Evolutionary conservation across 2,888 invertebrate genomes (phyloP), one percentile per base, ranked within the genome.

Genomic region (Pelosia muscerda): DNA sequence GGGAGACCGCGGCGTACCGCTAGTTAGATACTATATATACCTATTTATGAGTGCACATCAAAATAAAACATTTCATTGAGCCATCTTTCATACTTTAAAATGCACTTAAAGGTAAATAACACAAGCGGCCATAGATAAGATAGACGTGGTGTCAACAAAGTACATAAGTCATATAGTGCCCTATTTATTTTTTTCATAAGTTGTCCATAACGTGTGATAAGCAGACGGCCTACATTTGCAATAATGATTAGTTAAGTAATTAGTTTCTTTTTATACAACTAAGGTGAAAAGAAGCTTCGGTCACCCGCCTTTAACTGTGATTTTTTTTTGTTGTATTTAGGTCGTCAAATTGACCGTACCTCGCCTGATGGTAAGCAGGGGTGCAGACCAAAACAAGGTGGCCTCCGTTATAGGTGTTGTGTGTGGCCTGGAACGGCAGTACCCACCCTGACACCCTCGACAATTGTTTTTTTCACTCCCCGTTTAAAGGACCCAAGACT

Each of bases 121-220:
- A 68, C 60, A 64, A 23, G 78, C 60, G 71, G 65, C 67, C 58
- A 70, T 23, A 66, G 81, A 78, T 78, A 81, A 77, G 65, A 69
- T 69, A 65, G 56, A 62, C 15, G 49, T 60, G 19, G 49, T 49
- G 49, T 49, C 54, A 55, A 65, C 49, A 49, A 49, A 15, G 23
- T 64, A 67, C 54, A 19, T 67, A 70, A 70, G 55, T 54, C 62
- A 62, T 59, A 64, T 59, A 64, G 58, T 74, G 79, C 26, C 74
- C 78, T 65, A 76, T 74, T 68, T 81, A 67, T 74, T 70, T 57
- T 38, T 62, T 60, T 49, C 22, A 63, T 72, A 53, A 54, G 65
- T 49, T 64, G 66, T 62, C n/a, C 28, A 28, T 63, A 25, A 34
- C 22, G 49, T n/a, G 34, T 26, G 74, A 77, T 80, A 80, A 74